Evolutionary conservation across 2,888 invertebrate species (phyloP), one percentile per base, ranked within the genome.

Genomic region (Nymphalis c-album): DNA sequence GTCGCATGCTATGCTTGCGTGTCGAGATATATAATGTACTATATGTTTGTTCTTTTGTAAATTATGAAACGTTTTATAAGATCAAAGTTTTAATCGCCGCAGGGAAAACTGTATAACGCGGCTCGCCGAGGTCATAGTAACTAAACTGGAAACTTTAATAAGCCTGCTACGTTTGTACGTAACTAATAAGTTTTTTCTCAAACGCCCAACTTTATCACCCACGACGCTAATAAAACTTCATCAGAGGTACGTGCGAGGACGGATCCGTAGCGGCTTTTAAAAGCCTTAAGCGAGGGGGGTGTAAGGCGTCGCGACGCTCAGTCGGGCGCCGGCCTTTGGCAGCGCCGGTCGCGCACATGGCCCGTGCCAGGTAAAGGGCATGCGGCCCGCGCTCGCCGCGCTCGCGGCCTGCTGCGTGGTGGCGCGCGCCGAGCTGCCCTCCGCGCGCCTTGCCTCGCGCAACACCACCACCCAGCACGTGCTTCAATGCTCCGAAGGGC

Each of bases 401-500:
- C 84, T 90, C 85, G 90, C 89, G 86, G 90, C 86, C 76, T 89
- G 86, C 82, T 86, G 87, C 85, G 88, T 83, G 85, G 86, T 84
- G 82, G 87, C 84, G 77, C 86, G 84, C 87, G 90, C 88, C 81
- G 87, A 86, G 83, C 84, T 80, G 75, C 87, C 87, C 76, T 78
- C 86, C 76, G 83, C 85, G 81, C 86, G 85, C 74, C 84, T 83
- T 80, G 82, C 82, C 73, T 78, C 86, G 80, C 85, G 80, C 83
- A 89, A 88, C 81, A 77, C 79, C 83, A 88, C 89, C 82, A 79
- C 85, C 74, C 81, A 80, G 71, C 91, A 85, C 77, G 80, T 85
- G 71, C 87, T 90, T 75, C 81, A 83, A 76, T 99, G 99, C 92
- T 93, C 94, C 78, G 95, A 96, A 64, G 99, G 99, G 57, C 93